Evolutionary conservation across 2,888 invertebrate genomes (phyloP).

Genomic region (Megamerina dolium): DNA sequence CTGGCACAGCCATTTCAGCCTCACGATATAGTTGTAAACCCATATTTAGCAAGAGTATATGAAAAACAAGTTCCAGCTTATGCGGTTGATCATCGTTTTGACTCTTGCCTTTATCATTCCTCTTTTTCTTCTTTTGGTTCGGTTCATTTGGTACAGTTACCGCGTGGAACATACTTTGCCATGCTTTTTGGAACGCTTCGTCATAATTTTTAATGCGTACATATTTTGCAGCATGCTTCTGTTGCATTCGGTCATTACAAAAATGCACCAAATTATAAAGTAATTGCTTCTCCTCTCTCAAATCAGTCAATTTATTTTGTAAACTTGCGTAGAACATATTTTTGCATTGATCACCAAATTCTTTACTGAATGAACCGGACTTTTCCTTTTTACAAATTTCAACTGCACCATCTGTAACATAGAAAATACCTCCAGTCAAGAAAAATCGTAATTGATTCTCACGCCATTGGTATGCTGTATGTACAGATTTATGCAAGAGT

Average conservation of each 20-base stretch:
- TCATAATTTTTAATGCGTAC: slow-evolving; percentile 52
- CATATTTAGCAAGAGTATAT: slow-evolving; percentile 65
- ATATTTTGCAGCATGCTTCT: slow-evolving; percentile 52
- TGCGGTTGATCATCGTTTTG: too few species aligned
- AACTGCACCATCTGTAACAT: slow-evolving; percentile 50
- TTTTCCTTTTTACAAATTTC: slow-evolving; percentile 33
- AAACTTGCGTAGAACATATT: slow-evolving; percentile 65
- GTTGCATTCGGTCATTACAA: slow-evolving; percentile 53
- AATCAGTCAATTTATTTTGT: slow-evolving; percentile 61
- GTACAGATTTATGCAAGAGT: slow-evolving; percentile 44
- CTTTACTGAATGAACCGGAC: slow-evolving; percentile 49
- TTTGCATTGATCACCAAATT: slow-evolving; percentile 56
- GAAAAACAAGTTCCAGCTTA: slow-evolving; percentile 60
- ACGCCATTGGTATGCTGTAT: slow-evolving; percentile 54
- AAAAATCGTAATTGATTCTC: slow-evolving; percentile 60
- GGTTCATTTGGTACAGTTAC: slow-evolving; percentile 11
- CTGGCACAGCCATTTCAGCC: slow-evolving; percentile 61
- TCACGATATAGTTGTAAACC: slow-evolving; percentile 68
- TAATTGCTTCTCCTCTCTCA: slow-evolving; percentile 57
- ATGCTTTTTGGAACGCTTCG: slow-evolving; percentile 55
- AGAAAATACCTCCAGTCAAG: slow-evolving; percentile 60
- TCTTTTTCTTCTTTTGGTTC: slow-evolving; percentile 39
- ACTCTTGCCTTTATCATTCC: slow-evolving; percentile 36
- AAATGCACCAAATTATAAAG: slow-evolving; percentile 56
- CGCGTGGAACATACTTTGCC: slow-evolving; percentile 56